Evolutionary conservation across 2,113 vertebrate genomes (phyloP), one percentile per base, ranked within the genome.

Genomic region (Lutjanus erythropterus): DNA sequence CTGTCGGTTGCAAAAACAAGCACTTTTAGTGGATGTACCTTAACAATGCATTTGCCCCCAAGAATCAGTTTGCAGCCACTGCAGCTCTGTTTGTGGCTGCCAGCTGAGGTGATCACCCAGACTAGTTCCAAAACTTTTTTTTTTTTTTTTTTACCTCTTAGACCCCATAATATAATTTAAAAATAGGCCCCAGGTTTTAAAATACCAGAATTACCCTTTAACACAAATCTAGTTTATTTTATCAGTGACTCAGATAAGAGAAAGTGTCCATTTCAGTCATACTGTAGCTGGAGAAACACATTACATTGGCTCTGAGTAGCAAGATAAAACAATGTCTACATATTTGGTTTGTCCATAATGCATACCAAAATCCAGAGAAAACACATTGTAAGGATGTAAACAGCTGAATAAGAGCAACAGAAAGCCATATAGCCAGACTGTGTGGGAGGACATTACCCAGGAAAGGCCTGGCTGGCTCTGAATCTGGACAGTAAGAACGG

Each of bases 371-470:
- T 50, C 49, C 37, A 46, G 23, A 64, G 44, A 65, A 65, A 83
- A 73, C 31, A 50, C 47, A 78, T 49, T 66, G 70, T 29, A 65
- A 64, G 60, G 64, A 86, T 15, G 37, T 74, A 83, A 83, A 81
- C 62, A 75, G 80, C 71, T 69, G 60, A 75, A 84, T 52, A 56
- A 1, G 60, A 74, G 78, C 66, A 78, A 60, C 58, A 78, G 55
- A 85, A 84, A 84, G 46, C 50, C 41, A 23, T 80, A 79, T 46
- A 82, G 60, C 56, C 78, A 88, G 82, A 79, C 84, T 86, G 85
- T 81, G 86, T 92, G 85, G 92, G 89, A 91, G 89, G 91, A 91
- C 86, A 76, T 85, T 89, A 79, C 68, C 75, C 84, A 85, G 84
- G 65, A 83, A 79, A 74, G 69, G 82, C 60, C 88, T 81, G 83